Evolutionary conservation across 2,113 vertebrate genomes (phyloP).

Genomic region (Burhinus oedicnemus): DNA sequence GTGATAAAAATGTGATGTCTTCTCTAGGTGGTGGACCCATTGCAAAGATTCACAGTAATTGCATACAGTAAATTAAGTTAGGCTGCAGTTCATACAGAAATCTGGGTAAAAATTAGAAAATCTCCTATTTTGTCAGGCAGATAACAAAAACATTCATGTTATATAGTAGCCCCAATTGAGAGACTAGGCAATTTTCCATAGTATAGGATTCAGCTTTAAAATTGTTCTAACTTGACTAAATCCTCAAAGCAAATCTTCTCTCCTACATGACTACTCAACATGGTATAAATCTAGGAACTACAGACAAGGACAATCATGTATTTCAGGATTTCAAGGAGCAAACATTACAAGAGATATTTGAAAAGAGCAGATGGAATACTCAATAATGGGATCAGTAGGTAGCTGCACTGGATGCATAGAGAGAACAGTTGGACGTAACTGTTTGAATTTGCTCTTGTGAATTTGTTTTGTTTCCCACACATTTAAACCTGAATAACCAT

Average conservation of each 20-base stretch:
- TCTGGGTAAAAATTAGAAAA: background rate
- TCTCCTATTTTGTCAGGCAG: background rate
- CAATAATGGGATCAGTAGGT: slow-evolving; percentile 22
- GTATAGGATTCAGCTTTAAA: background rate
- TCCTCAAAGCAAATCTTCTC: background rate
- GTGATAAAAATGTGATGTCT: background rate
- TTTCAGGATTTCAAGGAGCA: background rate
- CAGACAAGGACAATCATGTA: background rate
- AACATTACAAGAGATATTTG: slow-evolving; percentile 20
- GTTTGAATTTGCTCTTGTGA: slow-evolving; percentile 37
- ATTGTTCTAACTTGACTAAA: background rate
- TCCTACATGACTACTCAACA: background rate
- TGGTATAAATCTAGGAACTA: background rate
- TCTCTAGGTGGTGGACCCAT: background rate
- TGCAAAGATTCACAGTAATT: background rate
- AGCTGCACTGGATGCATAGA: background rate
- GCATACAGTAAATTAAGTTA: background rate
- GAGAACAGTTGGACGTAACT: background rate
- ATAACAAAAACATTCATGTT: background rate
- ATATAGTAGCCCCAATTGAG: background rate
- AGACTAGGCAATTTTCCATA: background rate
- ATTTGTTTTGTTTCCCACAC: slow-evolving; percentile 25
- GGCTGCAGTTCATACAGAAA: background rate
- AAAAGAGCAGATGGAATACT: slow-evolving; percentile 39
- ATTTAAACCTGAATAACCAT: slow-evolving; percentile 39